phyloP scores from a whole-genome alignment of 2,888 invertebrate genomes.

The Drosophila atripex region DNA sequence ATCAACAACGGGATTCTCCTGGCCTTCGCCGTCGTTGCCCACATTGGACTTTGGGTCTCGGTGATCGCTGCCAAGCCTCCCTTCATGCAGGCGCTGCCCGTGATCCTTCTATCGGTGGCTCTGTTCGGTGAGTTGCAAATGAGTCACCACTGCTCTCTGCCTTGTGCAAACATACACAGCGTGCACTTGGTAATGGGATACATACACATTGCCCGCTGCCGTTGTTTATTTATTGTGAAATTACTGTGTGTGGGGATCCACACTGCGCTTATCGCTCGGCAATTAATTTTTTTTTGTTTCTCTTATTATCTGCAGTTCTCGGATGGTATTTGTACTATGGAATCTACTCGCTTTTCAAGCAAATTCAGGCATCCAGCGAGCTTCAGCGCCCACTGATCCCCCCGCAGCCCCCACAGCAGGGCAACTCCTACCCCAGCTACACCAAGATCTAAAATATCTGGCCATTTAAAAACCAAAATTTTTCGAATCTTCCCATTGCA shows the following conservation, averaged over 20 bases:
- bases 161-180: background rate
- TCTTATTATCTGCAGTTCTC: conserved; percentile 3
- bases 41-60: conserved; percentile 23
- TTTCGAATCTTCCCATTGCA: background rate
- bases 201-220: background rate
- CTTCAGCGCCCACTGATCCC: conserved; percentile 57
- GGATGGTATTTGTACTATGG: conserved; percentile 57
- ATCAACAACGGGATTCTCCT: conserved; percentile 63
- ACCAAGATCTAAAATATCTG: conserved; percentile 52
- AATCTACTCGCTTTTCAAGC: conserved; percentile 70
- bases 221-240: background rate
- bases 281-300: conserved; percentile 2
- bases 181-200: background rate
- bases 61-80: background rate
- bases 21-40: conserved; percentile 38
- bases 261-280: background rate
- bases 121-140: background rate
- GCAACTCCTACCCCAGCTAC: conserved; percentile 61
- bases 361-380: conserved; percentile 60
- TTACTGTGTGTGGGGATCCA: conserved; percentile 3
- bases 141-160: conserved; percentile 2
- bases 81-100: background rate
- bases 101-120: background rate
- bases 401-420: conserved; percentile 14
- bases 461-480: background rate